Percentiles rank a stretch among this genome's conserved stretches.
Evolutionary conservation across 2,797 vertebrate species (phyloP).

Genomic region (Tarsius wallacei): DNA sequence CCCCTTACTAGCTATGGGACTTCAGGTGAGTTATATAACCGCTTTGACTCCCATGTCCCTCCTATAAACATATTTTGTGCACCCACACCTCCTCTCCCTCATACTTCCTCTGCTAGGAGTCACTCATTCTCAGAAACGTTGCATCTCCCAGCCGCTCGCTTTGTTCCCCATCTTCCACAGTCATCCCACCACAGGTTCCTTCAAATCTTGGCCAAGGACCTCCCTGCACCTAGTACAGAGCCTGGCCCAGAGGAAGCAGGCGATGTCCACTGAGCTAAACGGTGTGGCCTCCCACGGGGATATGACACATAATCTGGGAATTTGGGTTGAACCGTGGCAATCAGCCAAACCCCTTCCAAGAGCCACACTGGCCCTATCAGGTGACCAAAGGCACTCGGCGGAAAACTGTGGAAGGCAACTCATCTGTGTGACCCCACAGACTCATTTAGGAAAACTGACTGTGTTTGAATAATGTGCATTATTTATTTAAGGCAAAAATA

Average conservation of each 20-base stretch:
- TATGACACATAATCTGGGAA: constrained; percentile 13
- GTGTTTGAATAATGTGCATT: constrained; percentile 63
- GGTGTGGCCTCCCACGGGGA: background rate
- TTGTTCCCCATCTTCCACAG: background rate
- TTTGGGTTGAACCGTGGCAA: background rate
- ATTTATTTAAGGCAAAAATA: constrained; percentile 39
- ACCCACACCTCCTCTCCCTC: background rate
- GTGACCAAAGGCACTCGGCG: background rate
- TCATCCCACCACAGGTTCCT: background rate
- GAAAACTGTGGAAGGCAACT: constrained; percentile 53
- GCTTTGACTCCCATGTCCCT: background rate
- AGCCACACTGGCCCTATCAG: background rate
- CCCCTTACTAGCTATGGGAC: background rate
- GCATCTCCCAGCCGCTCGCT: background rate
- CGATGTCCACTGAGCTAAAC: background rate
- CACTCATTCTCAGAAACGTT: background rate
- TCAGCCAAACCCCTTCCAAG: background rate
- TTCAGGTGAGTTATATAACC: background rate
- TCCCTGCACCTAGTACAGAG: background rate
- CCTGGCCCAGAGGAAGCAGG: background rate
- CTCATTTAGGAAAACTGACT: constrained; percentile 54
- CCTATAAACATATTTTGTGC: background rate
- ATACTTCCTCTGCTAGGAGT: background rate
- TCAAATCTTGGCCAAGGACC: constrained; percentile 9
- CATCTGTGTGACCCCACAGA: constrained; percentile 38